Evolutionary conservation across 2,113 vertebrate genomes (phyloP), one percentile per base, ranked within the genome.

Genomic region (Aviceda subcristata): DNA sequence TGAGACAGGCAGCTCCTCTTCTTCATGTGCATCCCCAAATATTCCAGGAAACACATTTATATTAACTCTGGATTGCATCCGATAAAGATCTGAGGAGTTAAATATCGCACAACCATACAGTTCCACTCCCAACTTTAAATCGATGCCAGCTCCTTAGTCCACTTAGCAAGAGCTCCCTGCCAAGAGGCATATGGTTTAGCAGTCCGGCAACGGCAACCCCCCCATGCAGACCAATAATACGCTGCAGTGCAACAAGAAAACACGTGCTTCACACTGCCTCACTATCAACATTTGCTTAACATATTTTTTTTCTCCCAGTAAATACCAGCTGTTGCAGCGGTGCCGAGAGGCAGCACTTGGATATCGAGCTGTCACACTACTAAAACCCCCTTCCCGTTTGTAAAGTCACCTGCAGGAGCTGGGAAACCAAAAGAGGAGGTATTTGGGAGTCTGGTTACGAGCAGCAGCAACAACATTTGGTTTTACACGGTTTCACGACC

Each of bases 321-420:
- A 97, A 96, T 18, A 38, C 13, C 95, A 94, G 94, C 86, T 77
- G 90, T 11, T 45, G 83, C 87, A 79, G 81, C 15, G n/a, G 92
- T 73, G 88, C 60, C 0, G n/a, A 10, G 60, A 86, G n/a, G 88
- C 78, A 59, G 63, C 11, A 0, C 60, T 64, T 1, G 1, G 39
- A 9, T 14, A 9, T 12, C 11, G 41, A 72, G 78, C 68, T 63
- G 69, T 34, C 53, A 48, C 2, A 1, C 34, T 23, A 18, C 51
- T n/a, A 10, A 32, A n/a, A 38, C 8, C 43, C 60, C 9, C 26
- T 66, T 36, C 34, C 20, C 5, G 1, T 8, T 24, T 6, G 38
- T n/a, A 84, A 90, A 86, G 77, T 75, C 87, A n/a, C 79, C 88
- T 24, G 41, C 26, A 3, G 24, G 76, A 82, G 83, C 26, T 18